Conservation (phyloP, 2,888 invertebrate genomes). For the Polymixis lichenea region DNA sequence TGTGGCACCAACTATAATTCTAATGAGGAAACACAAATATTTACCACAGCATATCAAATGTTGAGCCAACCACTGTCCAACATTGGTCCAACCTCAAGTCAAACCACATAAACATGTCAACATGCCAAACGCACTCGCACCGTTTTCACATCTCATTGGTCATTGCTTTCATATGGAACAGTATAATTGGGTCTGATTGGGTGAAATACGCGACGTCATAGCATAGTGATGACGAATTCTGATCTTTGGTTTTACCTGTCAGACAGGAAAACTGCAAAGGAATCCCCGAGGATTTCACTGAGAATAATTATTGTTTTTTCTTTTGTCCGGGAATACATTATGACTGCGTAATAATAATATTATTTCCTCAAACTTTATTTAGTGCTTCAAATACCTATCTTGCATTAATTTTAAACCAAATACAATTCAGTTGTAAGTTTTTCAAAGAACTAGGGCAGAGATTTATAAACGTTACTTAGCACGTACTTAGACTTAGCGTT, state of each 20-base stretch:
- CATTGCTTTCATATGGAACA: not conserved
- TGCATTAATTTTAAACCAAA: not conserved
- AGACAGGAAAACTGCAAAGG: slow-evolving; percentile 32
- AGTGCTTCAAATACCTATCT: not conserved
- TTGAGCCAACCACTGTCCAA: not conserved
- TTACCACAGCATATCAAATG: not conserved
- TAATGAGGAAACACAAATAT: not conserved
- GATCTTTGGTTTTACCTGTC: slow-evolving; percentile 27
- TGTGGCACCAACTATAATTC: not conserved
- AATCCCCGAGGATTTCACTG: slow-evolving; percentile 22
- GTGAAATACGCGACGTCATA: not conserved
- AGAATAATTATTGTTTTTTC: not conserved
- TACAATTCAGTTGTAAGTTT: not conserved
- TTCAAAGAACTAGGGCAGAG: not conserved
- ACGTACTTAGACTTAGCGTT: too few relatives aligned
- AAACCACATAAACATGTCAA: slow-evolving; percentile 6
- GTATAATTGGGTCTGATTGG: slow-evolving; percentile 28
- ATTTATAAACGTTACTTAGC: not conserved
- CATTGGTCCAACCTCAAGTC: slow-evolving; percentile 2
- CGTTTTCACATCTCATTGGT: slow-evolving; percentile 15
- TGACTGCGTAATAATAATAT: not conserved
- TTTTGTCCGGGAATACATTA: not conserved
- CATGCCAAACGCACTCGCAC: not conserved
- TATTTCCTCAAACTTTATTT: slow-evolving; percentile 1
- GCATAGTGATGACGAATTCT: not conserved